Percentiles rank a stretch among this genome's conserved stretches.
Conservation (phyloP, 2,797 vertebrate species). For the Tenualosa ilisha region DNA sequence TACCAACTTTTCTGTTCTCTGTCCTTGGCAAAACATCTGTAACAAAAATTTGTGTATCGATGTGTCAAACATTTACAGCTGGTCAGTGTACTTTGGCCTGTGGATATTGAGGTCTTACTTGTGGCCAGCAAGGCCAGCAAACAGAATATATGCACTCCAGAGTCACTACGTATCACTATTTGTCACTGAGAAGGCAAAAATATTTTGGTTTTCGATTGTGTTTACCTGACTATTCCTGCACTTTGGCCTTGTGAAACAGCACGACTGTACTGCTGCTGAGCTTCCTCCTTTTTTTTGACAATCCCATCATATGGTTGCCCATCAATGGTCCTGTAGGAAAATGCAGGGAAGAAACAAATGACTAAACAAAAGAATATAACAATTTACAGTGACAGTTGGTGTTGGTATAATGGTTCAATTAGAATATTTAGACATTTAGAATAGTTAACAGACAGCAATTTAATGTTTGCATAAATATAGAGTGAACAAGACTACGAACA, state of each 20-base stretch:
- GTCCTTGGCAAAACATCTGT: background rate
- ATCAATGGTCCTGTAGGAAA: slow-evolving; percentile 77
- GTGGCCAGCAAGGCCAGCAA: background rate
- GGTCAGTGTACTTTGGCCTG: background rate
- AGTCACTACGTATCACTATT: background rate
- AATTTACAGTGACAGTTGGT: too few species aligned
- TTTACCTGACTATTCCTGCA: slow-evolving; percentile 82
- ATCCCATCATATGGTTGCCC: slow-evolving; percentile 78
- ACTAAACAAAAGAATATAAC: too few species aligned
- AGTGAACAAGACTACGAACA: slow-evolving; percentile 73
- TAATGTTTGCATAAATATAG: background rate
- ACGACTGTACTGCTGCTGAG: slow-evolving; percentile 73
- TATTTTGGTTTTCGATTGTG: background rate
- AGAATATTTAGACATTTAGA: background rate
- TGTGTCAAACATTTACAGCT: slow-evolving; percentile 19
- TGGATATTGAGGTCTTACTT: background rate
- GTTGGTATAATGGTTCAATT: background rate
- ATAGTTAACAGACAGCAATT: background rate
- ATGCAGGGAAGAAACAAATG: background rate
- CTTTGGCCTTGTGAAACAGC: slow-evolving; percentile 80
- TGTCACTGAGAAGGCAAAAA: background rate
- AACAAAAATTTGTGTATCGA: background rate
- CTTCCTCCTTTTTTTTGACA: slow-evolving; percentile 81
- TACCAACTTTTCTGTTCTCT: background rate
- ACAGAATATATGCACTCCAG: background rate